Evolutionary conservation across 2,113 vertebrate species (phyloP), one percentile per base, ranked within the genome.

Genomic region (Alouatta palliata): DNA sequence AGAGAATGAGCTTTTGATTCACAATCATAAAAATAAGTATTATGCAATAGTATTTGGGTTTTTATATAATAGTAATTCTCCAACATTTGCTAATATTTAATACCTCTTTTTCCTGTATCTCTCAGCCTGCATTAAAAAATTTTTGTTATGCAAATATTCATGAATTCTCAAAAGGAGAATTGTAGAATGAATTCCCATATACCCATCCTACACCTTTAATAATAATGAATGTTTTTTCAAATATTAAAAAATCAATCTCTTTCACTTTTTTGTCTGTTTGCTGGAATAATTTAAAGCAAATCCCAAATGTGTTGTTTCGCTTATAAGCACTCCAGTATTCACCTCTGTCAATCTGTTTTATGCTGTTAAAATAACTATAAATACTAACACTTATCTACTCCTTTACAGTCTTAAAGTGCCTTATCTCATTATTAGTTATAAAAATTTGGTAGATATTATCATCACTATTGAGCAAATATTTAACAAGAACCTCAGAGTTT

Each of bases 21-120:
- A 80, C 81, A 54, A 76, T 19, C 84, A 32, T 45, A 88, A 87
- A 92, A 82, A 94, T 80, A 96, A 52, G 82, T 87, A 52, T 87
- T 79, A 30, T 80, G 89, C 1, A n/a, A n/a, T 23, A 54, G 20
- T 95, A 27, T 58, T 61, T 93, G 68, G 5, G 1, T 43, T 61
- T 93, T 77, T 96, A 77, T 64, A 8, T 49, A 76, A 58, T 84
- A 89, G 68, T 11, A 85, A 54, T 11, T 12, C 17, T 97, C 12
- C 17, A 66, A 7, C 11, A 13, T 58, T 79, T 79, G 40, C 40
- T 87, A 75, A 77, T 64, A 10, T 49, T 23, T 87, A 43, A 89
- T 77, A 27, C 4, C 68, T 87, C 11, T 80, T 90, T 94, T 90
- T 73, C 68, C 52, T 82, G 19, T 66, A 23, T 83, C 12, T n/a